Evolutionary conservation across 1,140 invertebrate species (phyloP).

Genomic region (Drosophila paulistorum): DNA sequence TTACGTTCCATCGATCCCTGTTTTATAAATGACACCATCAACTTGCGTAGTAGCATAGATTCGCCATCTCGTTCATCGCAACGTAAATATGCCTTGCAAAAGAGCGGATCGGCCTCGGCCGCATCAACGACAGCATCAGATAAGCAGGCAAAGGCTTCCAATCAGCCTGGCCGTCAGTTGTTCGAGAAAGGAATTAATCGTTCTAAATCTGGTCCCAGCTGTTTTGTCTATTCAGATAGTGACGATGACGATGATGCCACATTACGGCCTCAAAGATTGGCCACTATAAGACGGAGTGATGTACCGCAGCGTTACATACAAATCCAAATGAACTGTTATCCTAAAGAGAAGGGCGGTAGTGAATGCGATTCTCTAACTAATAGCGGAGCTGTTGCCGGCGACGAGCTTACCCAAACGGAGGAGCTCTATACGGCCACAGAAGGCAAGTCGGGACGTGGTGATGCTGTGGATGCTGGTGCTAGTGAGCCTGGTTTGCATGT

Average conservation of each 20-base stretch:
- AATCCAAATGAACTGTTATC: constrained; percentile 83
- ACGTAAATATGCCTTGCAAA: constrained; percentile 81
- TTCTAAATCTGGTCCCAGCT: constrained; percentile 88
- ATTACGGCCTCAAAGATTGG: constrained; percentile 51
- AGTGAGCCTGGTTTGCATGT: constrained; percentile 74
- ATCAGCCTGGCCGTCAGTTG: constrained; percentile 66
- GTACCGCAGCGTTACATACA: constrained; percentile 71
- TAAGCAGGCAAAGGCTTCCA: constrained; percentile 41
- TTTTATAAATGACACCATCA: constrained; percentile 78
- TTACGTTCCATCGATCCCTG: constrained; percentile 77
- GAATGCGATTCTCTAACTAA: constrained; percentile 76
- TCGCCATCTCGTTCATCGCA: constrained; percentile 60
- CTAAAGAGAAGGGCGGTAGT: constrained; percentile 60
- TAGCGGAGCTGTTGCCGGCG: constrained; percentile 73
- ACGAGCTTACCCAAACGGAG: constrained; percentile 77
- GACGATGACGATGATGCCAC: constrained; percentile 74
- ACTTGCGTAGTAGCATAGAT: constrained; percentile 58
- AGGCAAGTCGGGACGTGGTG: constrained; percentile 25
- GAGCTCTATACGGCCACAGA: constrained; percentile 65
- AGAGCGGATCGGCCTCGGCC: constrained; percentile 81
- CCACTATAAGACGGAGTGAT: constrained; percentile 75
- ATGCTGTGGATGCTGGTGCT: constrained; percentile 56
- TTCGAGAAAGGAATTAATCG: constrained; percentile 85
- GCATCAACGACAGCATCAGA: constrained; percentile 40
- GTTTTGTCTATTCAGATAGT: constrained; percentile 84